Evolutionary conservation across 2,888 invertebrate genomes (phyloP).

Genomic region (Entomobrya multifasciata): DNA sequence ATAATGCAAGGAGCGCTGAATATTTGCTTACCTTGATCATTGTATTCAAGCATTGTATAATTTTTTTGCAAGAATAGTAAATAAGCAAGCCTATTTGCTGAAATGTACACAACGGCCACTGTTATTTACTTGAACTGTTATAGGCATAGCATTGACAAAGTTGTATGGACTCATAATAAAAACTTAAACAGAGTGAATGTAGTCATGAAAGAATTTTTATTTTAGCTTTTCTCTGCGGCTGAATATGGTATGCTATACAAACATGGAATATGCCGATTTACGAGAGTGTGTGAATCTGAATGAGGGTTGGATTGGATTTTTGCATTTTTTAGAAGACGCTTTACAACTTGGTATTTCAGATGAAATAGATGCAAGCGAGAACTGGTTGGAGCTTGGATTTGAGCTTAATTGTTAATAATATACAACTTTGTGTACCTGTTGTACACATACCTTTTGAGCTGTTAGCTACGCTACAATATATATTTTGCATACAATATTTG

Average conservation of each 20-base stretch:
- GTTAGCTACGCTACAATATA: not conserved
- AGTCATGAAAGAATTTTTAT: constrained; percentile 10
- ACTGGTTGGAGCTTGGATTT: constrained; percentile 34
- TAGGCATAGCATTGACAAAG: too few species aligned
- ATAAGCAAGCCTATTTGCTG: not conserved
- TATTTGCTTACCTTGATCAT: constrained; percentile 56
- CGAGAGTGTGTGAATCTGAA: constrained; percentile 39
- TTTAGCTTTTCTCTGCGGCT: not conserved
- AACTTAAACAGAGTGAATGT: too few species aligned
- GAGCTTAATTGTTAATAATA: not conserved
- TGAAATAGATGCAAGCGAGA: constrained; percentile 45
- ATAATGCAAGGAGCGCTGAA: not conserved
- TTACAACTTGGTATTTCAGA: constrained; percentile 39
- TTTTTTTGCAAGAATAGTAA: constrained; percentile 22
- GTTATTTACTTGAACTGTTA: constrained; percentile 9
- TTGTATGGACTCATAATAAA: too few species aligned
- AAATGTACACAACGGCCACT: constrained; percentile 9
- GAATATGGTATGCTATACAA: constrained; percentile 40
- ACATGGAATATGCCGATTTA: constrained; percentile 46
- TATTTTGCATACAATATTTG: constrained; percentile 23
- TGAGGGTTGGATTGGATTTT: constrained; percentile 19
- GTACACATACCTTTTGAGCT: constrained; percentile 21
- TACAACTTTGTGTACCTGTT: not conserved
- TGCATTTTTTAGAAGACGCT: constrained; percentile 29
- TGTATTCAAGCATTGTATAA: not conserved